Evolutionary conservation across 1,140 invertebrate genomes (phyloP), one percentile per base, ranked within the genome.

Genomic region (Pseudomyrmex gracilis): DNA sequence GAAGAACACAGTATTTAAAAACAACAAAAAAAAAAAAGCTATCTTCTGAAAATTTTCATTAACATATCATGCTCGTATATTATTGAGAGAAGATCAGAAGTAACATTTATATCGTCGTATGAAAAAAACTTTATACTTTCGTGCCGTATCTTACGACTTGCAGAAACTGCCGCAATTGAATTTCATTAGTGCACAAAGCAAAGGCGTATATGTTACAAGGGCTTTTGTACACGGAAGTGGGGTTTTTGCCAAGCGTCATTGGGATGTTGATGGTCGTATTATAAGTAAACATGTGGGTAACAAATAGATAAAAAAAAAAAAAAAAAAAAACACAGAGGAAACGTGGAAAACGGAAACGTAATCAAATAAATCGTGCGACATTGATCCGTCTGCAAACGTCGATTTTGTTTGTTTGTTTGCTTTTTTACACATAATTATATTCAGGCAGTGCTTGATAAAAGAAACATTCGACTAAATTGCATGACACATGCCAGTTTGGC

Each of bases 401-500:
- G 53, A 57, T 47, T 58, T 34, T 34, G 34, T 34, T 24, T 24
- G 34, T 34, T 34, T 49, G 2, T 49, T 51, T 13, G 0, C 8
- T 51, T 51, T 45, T 68, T 12, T 43, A 71, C 49, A 68, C 20
- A n/a, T n/a, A n/a, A n/a, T 78, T n/a, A 24, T 20, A 13, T 49
- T 71, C 43, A 80, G 15, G 22, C 76, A 58, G 76, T 80, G 76
- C 66, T 60, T 17, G 20, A 49, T 10, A 7, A 82, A 53, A 76
- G 13, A 66, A 64, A 83, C 49, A 0, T 67, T 49, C 73, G 24
- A 51, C 53, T 73, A 60, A 77, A 77, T 71, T 20, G 76, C 64
- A 85, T 78, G 67, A 85, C 80, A 83, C 51, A 45, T 83, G 15
- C 34, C 49, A 51, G 13, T 20, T 90, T 90, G 87, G 92, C 93